These are phyloP conservation scores for Cylloceria caligata DNA, from an alignment of 2,888 invertebrate species.

Conservation along the genomic window DNA sequence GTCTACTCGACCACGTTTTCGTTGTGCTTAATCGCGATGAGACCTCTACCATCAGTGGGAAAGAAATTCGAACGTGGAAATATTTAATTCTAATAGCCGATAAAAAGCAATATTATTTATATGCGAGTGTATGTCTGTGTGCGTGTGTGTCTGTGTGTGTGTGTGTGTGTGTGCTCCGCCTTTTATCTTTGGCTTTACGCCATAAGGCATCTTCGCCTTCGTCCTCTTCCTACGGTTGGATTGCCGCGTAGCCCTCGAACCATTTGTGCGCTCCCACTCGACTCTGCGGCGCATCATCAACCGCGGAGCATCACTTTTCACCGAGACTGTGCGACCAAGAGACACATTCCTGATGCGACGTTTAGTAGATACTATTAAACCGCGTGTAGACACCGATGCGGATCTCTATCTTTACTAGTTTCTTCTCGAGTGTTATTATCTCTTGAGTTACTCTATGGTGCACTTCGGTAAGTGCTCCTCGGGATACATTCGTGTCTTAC, in stretches of 20 bases:
- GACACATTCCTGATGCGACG: conserved; percentile 38
- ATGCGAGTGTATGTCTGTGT: background rate
- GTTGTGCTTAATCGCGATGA: conserved; percentile 43
- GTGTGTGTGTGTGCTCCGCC: background rate
- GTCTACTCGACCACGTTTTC: conserved; percentile 8
- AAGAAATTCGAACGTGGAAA: conserved; percentile 38
- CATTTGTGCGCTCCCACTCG: conserved; percentile 6
- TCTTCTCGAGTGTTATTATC: conserved; percentile 78
- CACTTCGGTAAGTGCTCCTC: conserved; percentile 72
- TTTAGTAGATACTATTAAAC: conserved; percentile 20
- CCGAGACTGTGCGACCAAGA: conserved; percentile 9
- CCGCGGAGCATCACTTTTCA: conserved; percentile 3
- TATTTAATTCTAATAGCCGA: conserved; percentile 21
- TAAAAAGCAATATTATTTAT: conserved; percentile 4
- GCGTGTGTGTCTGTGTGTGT: too few species aligned
- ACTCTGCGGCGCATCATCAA: conserved; percentile 12
- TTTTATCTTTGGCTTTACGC: background rate
- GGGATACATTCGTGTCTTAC: conserved; percentile 63
- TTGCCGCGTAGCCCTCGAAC: background rate
- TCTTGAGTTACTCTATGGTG: conserved; percentile 57
- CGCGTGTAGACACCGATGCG: conserved; percentile 19
- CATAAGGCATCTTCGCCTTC: background rate
- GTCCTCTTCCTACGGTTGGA: background rate
- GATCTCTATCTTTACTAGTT: conserved; percentile 69
- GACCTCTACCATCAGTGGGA: background rate